Evolutionary conservation across 2,113 vertebrate genomes (phyloP), one percentile per base, ranked within the genome.

Genomic region (Cairina moschata): DNA sequence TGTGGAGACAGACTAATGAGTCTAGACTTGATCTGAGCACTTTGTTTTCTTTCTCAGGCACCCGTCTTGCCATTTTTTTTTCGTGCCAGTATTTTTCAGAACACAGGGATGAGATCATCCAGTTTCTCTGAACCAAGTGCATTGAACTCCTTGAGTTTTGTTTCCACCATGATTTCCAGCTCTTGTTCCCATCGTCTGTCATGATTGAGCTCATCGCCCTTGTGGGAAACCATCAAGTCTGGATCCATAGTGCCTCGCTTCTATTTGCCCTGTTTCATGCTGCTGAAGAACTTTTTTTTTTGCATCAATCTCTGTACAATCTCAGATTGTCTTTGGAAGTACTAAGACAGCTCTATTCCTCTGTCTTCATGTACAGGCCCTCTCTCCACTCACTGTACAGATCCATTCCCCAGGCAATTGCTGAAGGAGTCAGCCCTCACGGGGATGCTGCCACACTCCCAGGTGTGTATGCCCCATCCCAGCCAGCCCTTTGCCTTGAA

Each of bases 1-100:
- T 5, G 3, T 77, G 84, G 94, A 92, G 77, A 87, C 48, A 95
- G 84, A 87, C 74, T 91, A 92, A 96, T 85, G 94, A 92, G 93
- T 95, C 94, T 92, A 95, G 91, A 89, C 90, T 87, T 73, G 76
- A 95, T 92, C 84, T 54, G 74, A 79, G 74, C 62, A 58, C 93
- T 96, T 91, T 94, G 77, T 96, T 96, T 96, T 91, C 83, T 38
- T 79, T 76, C 78, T 84, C 74, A 93, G 89, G 62, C 81, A 83
- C 74, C 59, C 7, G 0, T 85, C 86, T 73, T 95, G 94, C 84
- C 77, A 60, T 91, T 89, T 93, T 93, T 75, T 95, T 40, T 40
- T 13, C 60, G 74, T 93, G 94, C 84, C 94, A 91, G 62, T 84
- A 84, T 94, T 84, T 94, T 96, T 93, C 86, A 84, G 89, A 89